Conservation (phyloP, 2,113 vertebrate species). For the Equus przewalskii region DNA sequence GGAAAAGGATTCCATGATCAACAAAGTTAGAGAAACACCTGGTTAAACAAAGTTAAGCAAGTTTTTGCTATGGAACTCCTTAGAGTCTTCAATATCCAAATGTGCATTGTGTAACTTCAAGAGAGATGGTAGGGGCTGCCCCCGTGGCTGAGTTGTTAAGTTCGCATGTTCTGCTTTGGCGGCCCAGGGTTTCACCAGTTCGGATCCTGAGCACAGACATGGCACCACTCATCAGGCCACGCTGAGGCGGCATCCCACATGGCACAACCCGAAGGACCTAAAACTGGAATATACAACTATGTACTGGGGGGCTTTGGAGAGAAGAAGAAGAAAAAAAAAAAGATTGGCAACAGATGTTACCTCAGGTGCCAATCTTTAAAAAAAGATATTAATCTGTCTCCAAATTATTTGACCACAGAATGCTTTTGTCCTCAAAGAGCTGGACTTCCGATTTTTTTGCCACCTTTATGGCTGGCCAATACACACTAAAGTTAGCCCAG, state of each 20-base stretch:
- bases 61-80: not conserved
- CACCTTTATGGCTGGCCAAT: not conserved
- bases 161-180: too few relatives aligned
- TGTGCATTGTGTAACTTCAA: not conserved
- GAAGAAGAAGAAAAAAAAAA: too few relatives aligned
- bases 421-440: not conserved
- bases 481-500: not conserved
- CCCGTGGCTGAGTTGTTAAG: too few relatives aligned
- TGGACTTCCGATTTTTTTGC: not conserved
- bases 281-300: too few relatives aligned
- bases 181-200: too few relatives aligned
- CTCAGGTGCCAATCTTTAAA: too few relatives aligned
- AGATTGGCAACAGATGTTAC: too few relatives aligned
- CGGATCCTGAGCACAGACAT: too few relatives aligned
- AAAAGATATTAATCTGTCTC: not conserved
- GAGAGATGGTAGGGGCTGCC: not conserved
- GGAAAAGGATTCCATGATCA: not conserved
- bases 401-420: not conserved
- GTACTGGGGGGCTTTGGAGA: too few relatives aligned
- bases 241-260: too few relatives aligned
- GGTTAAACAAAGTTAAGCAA: not conserved
- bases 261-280: too few relatives aligned
- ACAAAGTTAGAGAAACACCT: not conserved
- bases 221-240: too few relatives aligned
- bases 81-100: not conserved